phyloP scores from a whole-genome alignment of 2,888 invertebrate genomes.

The Chydorus sphaericus region DNA sequence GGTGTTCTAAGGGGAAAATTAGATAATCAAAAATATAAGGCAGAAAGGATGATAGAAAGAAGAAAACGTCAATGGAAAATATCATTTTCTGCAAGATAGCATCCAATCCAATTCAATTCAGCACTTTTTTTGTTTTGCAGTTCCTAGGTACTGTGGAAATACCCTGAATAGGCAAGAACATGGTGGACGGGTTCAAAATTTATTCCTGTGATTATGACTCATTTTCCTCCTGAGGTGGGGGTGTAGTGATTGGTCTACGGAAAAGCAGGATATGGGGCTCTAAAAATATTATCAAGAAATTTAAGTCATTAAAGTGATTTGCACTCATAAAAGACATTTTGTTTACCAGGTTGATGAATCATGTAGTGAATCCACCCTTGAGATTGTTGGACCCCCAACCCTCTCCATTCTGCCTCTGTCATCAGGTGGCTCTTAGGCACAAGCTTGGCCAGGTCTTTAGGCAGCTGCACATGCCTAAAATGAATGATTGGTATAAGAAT shows the following conservation, averaged over 20 bases:
- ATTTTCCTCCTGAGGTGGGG: constrained; percentile 12
- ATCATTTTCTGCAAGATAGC: constrained; percentile 1
- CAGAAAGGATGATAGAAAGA: neutral
- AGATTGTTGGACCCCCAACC: constrained; percentile 88
- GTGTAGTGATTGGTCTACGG: constrained; percentile 19
- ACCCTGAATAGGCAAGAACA: too few relatives aligned
- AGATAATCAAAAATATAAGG: neutral
- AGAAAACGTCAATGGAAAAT: neutral
- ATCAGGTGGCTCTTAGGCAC: constrained; percentile 87
- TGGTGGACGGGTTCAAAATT: neutral
- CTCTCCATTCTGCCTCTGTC: constrained; percentile 86
- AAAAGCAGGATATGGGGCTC: constrained; percentile 86
- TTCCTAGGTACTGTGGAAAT: too few relatives aligned
- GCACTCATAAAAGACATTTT: constrained; percentile 2
- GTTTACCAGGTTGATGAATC: constrained; percentile 80
- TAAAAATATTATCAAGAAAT: constrained; percentile 31
- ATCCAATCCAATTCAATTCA: neutral
- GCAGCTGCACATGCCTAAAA: constrained; percentile 80
- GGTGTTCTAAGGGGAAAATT: neutral
- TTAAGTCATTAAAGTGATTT: constrained; percentile 9
- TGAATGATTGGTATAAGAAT: constrained; percentile 11
- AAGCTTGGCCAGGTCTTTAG: constrained; percentile 76
- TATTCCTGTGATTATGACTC: neutral
- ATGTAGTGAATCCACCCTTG: constrained; percentile 96
- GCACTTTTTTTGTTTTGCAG: too few relatives aligned